Evolutionary conservation across 1,140 invertebrate genomes (phyloP).

Genomic region (Centruroides sculpturatus): DNA sequence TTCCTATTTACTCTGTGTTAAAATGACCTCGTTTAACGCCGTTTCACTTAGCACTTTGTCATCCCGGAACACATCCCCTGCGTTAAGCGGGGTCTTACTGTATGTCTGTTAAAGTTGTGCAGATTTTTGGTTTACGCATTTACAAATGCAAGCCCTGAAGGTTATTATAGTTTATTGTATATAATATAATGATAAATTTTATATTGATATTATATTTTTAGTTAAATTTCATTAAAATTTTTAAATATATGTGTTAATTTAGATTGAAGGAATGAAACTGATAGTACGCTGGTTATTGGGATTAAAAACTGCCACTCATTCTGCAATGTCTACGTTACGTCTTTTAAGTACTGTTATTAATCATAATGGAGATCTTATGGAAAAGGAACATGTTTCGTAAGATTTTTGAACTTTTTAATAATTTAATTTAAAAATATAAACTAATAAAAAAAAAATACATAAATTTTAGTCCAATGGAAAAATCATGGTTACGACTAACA

Average conservation of each 20-base stretch:
- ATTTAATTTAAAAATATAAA: background rate
- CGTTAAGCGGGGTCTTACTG: no score
- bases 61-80: no score
- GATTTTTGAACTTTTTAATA: background rate
- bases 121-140: no score
- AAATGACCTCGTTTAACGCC: no score
- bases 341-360: conserved; percentile 79
- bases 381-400: conserved; percentile 35
- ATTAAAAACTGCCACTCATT: conserved; percentile 41
- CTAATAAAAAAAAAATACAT: background rate
- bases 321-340: conserved; percentile 51
- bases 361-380: conserved; percentile 68
- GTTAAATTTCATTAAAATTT: background rate
- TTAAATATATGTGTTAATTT: background rate
- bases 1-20: no score
- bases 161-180: background rate
- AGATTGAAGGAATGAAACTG: conserved; percentile 79
- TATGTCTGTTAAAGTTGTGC: no score
- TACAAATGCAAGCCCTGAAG: background rate
- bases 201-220: no score
- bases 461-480: conserved; percentile 42
- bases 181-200: background rate
- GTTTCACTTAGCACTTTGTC: no score
- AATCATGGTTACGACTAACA: conserved; percentile 75
- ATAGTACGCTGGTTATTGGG: conserved; percentile 92